phyloP scores from a whole-genome alignment of 2,797 vertebrate species.

The Cossypha heuglini region DNA sequence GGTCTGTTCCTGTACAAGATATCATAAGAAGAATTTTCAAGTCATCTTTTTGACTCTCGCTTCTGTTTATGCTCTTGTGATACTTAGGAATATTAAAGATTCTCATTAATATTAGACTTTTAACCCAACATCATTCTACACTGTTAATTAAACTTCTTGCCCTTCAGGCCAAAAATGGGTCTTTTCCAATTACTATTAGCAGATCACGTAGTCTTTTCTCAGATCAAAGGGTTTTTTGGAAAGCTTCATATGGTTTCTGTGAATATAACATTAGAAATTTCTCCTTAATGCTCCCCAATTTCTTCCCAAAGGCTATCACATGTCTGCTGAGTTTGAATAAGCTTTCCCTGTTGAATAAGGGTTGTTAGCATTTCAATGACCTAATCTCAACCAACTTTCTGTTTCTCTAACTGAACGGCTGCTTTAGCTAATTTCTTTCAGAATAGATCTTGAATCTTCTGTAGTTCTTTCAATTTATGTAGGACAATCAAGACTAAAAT shows the following conservation, averaged over 20 bases:
- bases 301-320: not conserved
- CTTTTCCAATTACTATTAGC: not conserved
- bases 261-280: not conserved
- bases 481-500: not conserved
- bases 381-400: not conserved
- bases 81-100: not conserved
- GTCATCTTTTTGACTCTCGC: not conserved
- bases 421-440: not conserved
- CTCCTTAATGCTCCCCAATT: not conserved
- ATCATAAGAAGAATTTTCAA: not conserved
- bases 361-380: not conserved
- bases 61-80: not conserved
- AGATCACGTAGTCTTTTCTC: not conserved
- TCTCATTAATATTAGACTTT: not conserved
- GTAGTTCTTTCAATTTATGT: not conserved
- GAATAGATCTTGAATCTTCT: not conserved
- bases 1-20: not conserved
- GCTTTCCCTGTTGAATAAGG: not conserved
- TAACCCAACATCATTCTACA: not conserved
- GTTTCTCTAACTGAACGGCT: not conserved
- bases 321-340: not conserved
- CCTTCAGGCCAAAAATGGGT: not conserved
- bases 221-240: not conserved
- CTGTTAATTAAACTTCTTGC: slow-evolving; percentile 29
- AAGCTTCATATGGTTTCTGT: not conserved